These are phyloP conservation scores for Scaptomyza hsui DNA, from an alignment of 1,140 invertebrate genomes.

Conservation along the genomic window DNA sequence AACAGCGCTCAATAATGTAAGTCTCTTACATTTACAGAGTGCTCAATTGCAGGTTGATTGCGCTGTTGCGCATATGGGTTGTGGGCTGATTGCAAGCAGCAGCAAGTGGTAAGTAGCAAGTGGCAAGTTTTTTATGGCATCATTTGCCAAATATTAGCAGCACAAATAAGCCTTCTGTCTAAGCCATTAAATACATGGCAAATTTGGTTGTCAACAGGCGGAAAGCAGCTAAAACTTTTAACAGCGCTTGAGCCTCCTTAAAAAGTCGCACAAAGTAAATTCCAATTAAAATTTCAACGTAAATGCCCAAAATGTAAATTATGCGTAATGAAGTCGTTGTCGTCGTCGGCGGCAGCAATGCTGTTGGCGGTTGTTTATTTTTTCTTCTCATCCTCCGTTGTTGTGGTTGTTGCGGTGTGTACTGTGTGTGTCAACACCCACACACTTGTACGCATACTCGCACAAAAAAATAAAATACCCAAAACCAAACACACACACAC, in stretches of 20 bases:
- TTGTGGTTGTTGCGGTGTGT: slow-evolving; percentile 60
- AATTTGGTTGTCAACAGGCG: slow-evolving; percentile 78
- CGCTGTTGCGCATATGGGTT: slow-evolving; percentile 32
- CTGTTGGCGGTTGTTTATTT: slow-evolving; percentile 46
- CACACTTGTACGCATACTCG: slow-evolving; percentile 25
- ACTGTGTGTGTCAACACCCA: slow-evolving; percentile 53
- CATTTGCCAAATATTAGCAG: slow-evolving; percentile 29
- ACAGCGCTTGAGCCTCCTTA: slow-evolving; percentile 35
- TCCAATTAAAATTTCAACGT: slow-evolving; percentile 81
- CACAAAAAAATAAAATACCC: slow-evolving; percentile 3
- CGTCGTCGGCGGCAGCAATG: slow-evolving; percentile 42
- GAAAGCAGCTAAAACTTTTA: slow-evolving; percentile 67
- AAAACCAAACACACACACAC: slow-evolving; percentile 19
- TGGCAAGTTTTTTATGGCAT: slow-evolving; percentile 20
- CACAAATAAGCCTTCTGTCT: slow-evolving; percentile 55
- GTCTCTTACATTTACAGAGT: slow-evolving; percentile 57
- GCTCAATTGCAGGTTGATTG: slow-evolving; percentile 9
- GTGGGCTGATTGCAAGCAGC: slow-evolving; percentile 12
- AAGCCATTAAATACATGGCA: slow-evolving; percentile 77
- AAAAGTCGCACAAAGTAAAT: slow-evolving; percentile 74
- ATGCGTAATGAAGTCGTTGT: slow-evolving; percentile 77
- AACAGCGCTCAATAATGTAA: slow-evolving; percentile 52
- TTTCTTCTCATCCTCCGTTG: slow-evolving; percentile 46
- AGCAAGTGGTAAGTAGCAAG: too few species aligned
- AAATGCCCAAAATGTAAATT: slow-evolving; percentile 82